Percentiles rank a stretch among this genome's conserved stretches.
Conservation (phyloP, 1,140 invertebrate species). For the Nephotettix cincticeps region DNA sequence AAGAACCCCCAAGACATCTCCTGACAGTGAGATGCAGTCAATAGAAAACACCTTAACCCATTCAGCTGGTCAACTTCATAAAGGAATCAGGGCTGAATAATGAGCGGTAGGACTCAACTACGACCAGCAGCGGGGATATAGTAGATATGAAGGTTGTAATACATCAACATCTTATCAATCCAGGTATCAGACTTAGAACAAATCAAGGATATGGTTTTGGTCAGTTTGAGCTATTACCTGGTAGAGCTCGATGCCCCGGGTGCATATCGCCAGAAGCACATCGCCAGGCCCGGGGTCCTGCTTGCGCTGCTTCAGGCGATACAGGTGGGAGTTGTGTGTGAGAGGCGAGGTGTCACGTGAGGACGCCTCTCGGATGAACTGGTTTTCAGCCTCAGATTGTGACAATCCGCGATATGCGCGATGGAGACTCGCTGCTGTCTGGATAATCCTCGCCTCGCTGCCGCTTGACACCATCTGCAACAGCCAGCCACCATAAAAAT, state of each 20-base stretch:
- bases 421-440: conserved; percentile 61
- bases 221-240: conserved; percentile 39
- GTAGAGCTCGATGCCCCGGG: conserved; percentile 83
- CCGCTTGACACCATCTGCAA: conserved; percentile 48
- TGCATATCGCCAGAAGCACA: conserved; percentile 79
- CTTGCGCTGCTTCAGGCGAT: conserved; percentile 81
- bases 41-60: too few species aligned
- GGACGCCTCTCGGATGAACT: conserved; percentile 88
- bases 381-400: conserved; percentile 73
- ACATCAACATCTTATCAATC: too few species aligned
- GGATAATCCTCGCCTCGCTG: conserved; percentile 55
- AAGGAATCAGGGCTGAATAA: too few species aligned
- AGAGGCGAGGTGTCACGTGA: conserved; percentile 76
- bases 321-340: conserved; percentile 84
- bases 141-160: too few species aligned
- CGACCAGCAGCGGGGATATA: too few species aligned
- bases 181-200: too few species aligned
- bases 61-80: too few species aligned
- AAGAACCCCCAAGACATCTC: too few species aligned
- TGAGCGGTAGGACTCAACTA: too few species aligned
- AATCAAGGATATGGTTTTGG: not conserved
- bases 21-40: too few species aligned
- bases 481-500: too few species aligned
- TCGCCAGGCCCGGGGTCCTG: conserved; percentile 69
- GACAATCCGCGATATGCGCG: conserved; percentile 73